A percentile compares a stretch with the other conserved stretches of the same genome.
Evolutionary conservation across 2,113 vertebrate species (phyloP).

Genomic region (Hypomesus transpacificus): DNA sequence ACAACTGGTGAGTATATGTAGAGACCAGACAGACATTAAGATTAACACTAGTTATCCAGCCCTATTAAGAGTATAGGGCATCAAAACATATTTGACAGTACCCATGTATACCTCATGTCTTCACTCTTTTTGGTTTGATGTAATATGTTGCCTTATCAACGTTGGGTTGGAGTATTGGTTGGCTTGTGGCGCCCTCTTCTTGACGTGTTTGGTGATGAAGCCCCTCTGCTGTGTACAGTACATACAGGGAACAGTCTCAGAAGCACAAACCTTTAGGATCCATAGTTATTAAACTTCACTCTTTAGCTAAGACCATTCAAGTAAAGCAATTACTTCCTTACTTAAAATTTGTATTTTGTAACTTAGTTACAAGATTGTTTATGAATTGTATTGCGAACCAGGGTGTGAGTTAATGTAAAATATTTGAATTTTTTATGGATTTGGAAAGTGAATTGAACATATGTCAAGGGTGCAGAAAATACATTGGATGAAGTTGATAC

Average conservation of each 20-base stretch:
- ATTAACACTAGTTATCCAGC: not conserved
- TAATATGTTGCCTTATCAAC: constrained; percentile 54
- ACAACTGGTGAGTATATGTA: not conserved
- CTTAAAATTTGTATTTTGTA: not conserved
- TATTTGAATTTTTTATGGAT: not conserved
- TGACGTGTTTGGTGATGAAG: constrained; percentile 40
- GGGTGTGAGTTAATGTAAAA: constrained; percentile 16
- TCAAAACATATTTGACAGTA: not conserved
- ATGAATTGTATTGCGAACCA: constrained; percentile 27
- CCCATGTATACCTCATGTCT: constrained; percentile 20
- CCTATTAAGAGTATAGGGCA: constrained; percentile 14
- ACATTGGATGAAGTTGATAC: no score
- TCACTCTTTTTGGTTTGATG: constrained; percentile 39
- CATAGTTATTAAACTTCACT: constrained; percentile 14
- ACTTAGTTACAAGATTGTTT: constrained; percentile 34
- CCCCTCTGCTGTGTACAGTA: constrained; percentile 43
- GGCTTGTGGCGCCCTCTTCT: constrained; percentile 47
- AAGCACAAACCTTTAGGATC: constrained; percentile 70
- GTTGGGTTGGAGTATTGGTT: constrained; percentile 33
- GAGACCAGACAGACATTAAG: not conserved
- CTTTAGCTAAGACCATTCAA: constrained; percentile 6
- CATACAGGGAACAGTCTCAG: constrained; percentile 55
- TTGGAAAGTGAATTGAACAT: not conserved
- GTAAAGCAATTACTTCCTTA: no score
- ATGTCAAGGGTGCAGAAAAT: not conserved